Conservation (phyloP, 2,888 invertebrate genomes). For the Molorchus minor region DNA sequence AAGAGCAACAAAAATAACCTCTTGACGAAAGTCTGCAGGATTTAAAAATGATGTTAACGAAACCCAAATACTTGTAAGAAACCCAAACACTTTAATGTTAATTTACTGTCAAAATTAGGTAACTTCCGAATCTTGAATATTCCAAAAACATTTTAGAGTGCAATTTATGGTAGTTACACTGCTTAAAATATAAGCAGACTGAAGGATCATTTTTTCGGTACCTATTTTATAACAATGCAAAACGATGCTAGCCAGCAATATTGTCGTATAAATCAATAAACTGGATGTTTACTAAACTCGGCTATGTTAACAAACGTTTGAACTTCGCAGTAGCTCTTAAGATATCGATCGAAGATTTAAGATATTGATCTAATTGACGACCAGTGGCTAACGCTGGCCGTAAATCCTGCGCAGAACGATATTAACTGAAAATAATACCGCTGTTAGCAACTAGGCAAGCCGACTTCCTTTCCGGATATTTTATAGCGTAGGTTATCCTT, state of each 20-base stretch:
- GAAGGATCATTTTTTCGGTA: too few relatives aligned
- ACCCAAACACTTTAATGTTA: too few relatives aligned
- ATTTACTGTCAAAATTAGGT: too few relatives aligned
- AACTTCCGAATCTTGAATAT: too few relatives aligned
- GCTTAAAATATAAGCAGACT: too few relatives aligned
- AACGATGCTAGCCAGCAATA: too few relatives aligned
- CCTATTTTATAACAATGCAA: conserved; percentile 3
- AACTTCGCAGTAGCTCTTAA: conserved; percentile 44
- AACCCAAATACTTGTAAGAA: too few relatives aligned
- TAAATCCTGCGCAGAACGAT: conserved; percentile 41
- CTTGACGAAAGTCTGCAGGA: too few relatives aligned
- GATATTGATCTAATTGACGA: conserved; percentile 59
- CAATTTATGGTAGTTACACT: too few relatives aligned
- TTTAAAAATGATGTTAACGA: too few relatives aligned
- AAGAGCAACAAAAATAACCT: too few relatives aligned
- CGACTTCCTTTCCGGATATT: conserved; percentile 33
- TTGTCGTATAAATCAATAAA: conserved; percentile 1
- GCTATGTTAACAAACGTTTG: conserved; percentile 50
- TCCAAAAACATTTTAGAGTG: too few relatives aligned
- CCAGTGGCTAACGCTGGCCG: conserved; percentile 38
- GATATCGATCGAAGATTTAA: conserved; percentile 57
- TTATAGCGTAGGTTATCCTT: conserved; percentile 26
- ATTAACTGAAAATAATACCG: conserved; percentile 38
- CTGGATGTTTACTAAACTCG: conserved; percentile 12
- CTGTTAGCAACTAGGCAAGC: conserved; percentile 15